Base-by-base conservation (phyloP, 2,797 vertebrate genomes). In the Zenarchopterus dispar region DNA sequence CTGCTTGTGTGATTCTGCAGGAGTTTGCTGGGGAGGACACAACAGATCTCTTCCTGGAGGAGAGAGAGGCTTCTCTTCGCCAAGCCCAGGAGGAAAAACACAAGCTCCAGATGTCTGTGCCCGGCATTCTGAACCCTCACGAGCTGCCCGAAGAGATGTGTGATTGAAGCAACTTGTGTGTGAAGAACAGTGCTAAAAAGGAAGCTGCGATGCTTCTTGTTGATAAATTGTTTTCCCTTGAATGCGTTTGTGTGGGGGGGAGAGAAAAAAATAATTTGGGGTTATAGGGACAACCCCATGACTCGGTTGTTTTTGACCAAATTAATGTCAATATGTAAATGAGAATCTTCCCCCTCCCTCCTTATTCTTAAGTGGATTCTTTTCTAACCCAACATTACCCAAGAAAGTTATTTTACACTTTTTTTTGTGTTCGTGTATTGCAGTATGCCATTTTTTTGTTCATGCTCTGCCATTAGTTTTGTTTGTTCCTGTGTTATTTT, bases 61-160 rank as follows among this genome's bases (percentile, higher is more conserved):
- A 99, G 87, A 91, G 97, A 80, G 97, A 99, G 90, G 90, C 96
- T 31, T 91, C 97, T n/a, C 94, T 99, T 75, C 95, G 96, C 53
- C 97, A 98, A 84, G 97, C 97, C 76, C 97, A 99, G 82, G 97
- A 99, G 88, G 97, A 99, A 87, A 99, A 99, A 86, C 97, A 98
- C 94, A 99, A 97, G 93, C 93, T 98, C 75, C 97, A 99, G 91
- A 95, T 98, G 96, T 99, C 97, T 15, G 97, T 99, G 74, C 97
- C 97, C 47, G 97, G 97, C 78, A 99, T 99, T 88, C 94, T 99
- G 74, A 99, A 99, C 94, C 97, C 97, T 90, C 97, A 99, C 59
- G 97, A 99, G 90, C 96, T 99, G 91, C 97, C 97, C 0, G 97
- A 99, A 93, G 97, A 99, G 92, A 98, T 99, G 97, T 98, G 96